A percentile compares a stretch with the other conserved stretches of the same genome.
These are phyloP conservation scores for Mormyrus proboscirostris DNA, from an alignment of 2,797 vertebrate genomes.

Conservation along the genomic window DNA sequence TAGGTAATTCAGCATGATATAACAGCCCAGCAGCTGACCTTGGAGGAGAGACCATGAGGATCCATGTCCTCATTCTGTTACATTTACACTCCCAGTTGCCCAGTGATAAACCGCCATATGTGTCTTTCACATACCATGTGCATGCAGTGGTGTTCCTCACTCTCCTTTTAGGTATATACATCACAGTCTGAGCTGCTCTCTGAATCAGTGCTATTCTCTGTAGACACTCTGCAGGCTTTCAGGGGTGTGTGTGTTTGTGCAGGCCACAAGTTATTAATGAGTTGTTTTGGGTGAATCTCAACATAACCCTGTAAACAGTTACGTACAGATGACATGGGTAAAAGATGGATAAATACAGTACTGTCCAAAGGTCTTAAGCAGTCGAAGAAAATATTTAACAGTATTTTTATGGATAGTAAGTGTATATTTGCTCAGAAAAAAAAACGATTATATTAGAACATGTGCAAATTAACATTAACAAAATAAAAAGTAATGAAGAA, in stretches of 20 bases:
- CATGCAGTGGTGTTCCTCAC: neutral
- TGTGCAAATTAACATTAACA: no score
- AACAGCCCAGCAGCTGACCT: neutral
- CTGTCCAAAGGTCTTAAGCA: no score
- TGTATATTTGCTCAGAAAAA: neutral
- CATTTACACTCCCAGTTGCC: neutral
- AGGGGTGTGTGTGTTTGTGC: conserved; percentile 3
- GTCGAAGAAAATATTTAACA: no score
- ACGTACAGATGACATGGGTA: neutral
- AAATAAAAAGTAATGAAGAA: no score
- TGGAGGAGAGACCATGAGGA: neutral
- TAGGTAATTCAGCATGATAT: neutral
- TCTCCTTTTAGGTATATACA: neutral
- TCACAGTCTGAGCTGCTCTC: neutral
- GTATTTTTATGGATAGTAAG: neutral
- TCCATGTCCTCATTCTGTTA: neutral
- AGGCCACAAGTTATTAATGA: neutral
- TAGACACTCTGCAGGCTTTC: conserved; percentile 2
- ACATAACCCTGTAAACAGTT: neutral
- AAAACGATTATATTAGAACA: neutral
- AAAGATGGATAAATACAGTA: no score
- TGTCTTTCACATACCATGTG: neutral
- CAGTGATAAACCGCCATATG: neutral
- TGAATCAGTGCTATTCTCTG: neutral
- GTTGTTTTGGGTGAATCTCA: neutral